These are phyloP conservation scores for Spinus pinus DNA, from an alignment of 2,797 vertebrate genomes.

Conservation along the genomic window DNA sequence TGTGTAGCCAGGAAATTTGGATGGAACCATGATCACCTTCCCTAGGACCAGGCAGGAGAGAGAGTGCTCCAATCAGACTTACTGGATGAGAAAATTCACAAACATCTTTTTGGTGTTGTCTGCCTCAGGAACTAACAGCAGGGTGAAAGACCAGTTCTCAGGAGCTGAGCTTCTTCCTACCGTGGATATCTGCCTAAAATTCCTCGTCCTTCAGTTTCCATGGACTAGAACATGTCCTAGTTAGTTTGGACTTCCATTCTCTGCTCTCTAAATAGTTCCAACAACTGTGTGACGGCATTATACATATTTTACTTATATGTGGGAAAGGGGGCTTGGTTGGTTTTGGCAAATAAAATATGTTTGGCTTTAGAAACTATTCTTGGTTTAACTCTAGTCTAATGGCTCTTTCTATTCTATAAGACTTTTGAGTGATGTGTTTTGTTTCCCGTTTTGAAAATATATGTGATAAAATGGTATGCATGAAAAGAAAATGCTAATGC, in stretches of 20 bases:
- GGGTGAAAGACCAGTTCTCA: neutral
- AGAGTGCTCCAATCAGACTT: neutral
- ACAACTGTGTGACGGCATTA: neutral
- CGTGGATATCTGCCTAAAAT: neutral
- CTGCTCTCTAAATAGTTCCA: neutral
- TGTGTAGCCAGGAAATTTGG: neutral
- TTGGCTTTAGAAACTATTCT: neutral
- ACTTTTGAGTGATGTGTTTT: neutral
- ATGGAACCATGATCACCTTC: neutral
- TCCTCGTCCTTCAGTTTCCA: neutral
- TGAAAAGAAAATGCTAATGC: neutral
- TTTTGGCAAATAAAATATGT: neutral
- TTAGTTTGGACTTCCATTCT: neutral
- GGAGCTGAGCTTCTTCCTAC: neutral
- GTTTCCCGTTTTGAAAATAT: neutral
- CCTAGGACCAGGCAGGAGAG: neutral
- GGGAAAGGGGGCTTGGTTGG: neutral
- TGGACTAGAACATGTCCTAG: fast-evolving
- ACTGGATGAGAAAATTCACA: neutral
- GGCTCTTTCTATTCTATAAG: neutral
- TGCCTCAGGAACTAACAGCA: neutral
- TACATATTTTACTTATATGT: neutral
- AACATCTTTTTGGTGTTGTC: neutral
- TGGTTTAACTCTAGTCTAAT: neutral
- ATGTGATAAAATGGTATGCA: neutral